Evolutionary conservation across 2,113 vertebrate species (phyloP).

Genomic region (Callionymus lyra): DNA sequence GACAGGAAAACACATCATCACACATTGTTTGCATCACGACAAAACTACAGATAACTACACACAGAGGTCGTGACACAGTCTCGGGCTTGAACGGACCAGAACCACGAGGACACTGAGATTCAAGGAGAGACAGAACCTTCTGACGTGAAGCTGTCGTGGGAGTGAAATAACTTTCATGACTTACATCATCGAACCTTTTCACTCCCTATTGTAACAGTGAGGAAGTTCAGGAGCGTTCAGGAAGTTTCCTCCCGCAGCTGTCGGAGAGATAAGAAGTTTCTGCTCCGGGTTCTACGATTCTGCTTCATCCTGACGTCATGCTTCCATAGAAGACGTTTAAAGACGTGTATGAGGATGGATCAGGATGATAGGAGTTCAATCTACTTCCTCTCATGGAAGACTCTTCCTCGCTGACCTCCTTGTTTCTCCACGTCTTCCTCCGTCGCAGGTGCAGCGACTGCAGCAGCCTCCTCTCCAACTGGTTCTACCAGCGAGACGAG

Average conservation of each 20-base stretch:
- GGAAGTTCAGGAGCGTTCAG: constrained; percentile 48
- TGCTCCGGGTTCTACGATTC: constrained; percentile 1
- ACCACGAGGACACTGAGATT: no score
- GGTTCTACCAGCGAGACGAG: constrained; percentile 92
- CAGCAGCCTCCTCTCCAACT: constrained; percentile 76
- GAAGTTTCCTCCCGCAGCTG: constrained; percentile 50
- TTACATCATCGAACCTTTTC: no score
- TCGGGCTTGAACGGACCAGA: no score
- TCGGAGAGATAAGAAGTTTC: constrained; percentile 37
- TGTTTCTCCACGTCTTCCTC: constrained; percentile 1
- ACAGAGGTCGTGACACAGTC: no score
- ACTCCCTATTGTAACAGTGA: constrained; percentile 3
- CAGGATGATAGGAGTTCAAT: neutral
- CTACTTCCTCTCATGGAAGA: constrained; percentile 1
- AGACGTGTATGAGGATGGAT: no score
- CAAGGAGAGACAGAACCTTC: no score
- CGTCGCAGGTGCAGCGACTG: constrained; percentile 84
- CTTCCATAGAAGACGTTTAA: no score
- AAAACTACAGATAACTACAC: no score
- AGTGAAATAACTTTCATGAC: neutral
- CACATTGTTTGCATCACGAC: no score
- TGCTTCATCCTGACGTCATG: no score
- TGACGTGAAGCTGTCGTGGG: neutral
- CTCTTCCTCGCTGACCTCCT: constrained; percentile 2
- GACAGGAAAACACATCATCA: no score